Base-by-base conservation (phyloP, 2,888 invertebrate genomes). In the Corbicula japonica region DNA sequence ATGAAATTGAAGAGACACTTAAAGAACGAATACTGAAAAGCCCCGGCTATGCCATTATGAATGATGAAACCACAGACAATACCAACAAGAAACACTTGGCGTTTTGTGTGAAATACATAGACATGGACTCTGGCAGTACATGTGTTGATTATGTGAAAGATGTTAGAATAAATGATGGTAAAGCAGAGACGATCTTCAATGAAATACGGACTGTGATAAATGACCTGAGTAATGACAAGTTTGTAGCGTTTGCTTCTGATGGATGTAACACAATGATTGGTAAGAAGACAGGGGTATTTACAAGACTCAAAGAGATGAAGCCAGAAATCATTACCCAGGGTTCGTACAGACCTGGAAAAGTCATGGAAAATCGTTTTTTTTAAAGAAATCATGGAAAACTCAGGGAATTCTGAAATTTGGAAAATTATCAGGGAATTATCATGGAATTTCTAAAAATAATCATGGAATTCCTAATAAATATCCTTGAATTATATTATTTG, bases 121-220 rank as follows among this genome's bases (percentile, higher is more conserved):
- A 66, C 23, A 21, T 10, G 28, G 66, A 38, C 5, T 44, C 26
- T 34, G 72, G 68, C 1, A 68, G 68, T 8, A 44, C 44, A 21
- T 70, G 56, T 44, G 54, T 61, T n/a, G 62, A 68, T 38, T 72
- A 56, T 46, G 4, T 72, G 6, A 66, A 66, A n/a, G 77, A 77
- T 62, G 72, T 72, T 0, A 32, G 23, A 26, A 34, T 77, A 12
- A 4, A 38, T 32, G 41, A 72, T 68, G 77, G 77, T 21, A 72
- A 71, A 28, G 72, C 72, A 18, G 72, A 72, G 61, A 77, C 77
- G 8, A 77, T 77, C 12, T 71, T 76, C 28, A 44, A 52, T 26
- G 76, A 76, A 38, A 63, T 68, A 6, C 50, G 46, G 32, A 46
- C 60, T n/a, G 70, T 69, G 0, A 38, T 66, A 28, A 38, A 62